Base-by-base conservation (phyloP, 2,888 invertebrate genomes). In the Pterostichus madidus region DNA sequence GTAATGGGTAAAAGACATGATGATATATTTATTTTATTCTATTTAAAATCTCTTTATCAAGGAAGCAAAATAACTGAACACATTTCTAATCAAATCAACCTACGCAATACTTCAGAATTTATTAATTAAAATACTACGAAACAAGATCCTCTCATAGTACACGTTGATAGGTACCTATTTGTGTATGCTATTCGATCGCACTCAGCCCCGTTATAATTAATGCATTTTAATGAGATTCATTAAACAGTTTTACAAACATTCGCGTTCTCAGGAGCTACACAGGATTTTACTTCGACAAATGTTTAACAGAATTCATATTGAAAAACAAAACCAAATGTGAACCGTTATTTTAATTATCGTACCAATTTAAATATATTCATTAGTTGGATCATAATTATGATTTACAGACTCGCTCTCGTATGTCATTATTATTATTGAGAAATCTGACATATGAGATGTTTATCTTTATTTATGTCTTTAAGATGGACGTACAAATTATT, bases 211-310 rank as follows among this genome's bases (percentile, higher is more conserved):
- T 77, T 77, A 77, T 53, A 53, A 77, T 53, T 53, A 77, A 77
- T 75, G 77, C 32, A 77, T 77, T 31, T 52, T 77, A 77, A 77
- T 77, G 77, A 77, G 75, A 32, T 8, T 75, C 44, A 75, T 75
- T 49, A 49, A 49, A 49, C 49, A 49, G 13, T 49, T 49, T 49
- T 49, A 49, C 11, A 49, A 49, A n/a, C 49, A 39, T 39, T 44
- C 7, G 4, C 39, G 39, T 39, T 39, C 39, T 39, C 39, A 39
- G 39, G 8, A 39, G 39, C 39, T 2, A 4, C 56, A 6, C 6
- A 56, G 56, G 17, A 15, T 15, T 31, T 56, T 32, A 35, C 35
- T 53, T 56, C 56, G 39, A 56, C 77, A 77, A 56, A 56, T 17
- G 56, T 56, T 56, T 17, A 13, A 56, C 56, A 56, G 49, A 56